These are phyloP conservation scores for Metallyticus violacea DNA, from an alignment of 2,888 invertebrate species.

Conservation along the genomic window DNA sequence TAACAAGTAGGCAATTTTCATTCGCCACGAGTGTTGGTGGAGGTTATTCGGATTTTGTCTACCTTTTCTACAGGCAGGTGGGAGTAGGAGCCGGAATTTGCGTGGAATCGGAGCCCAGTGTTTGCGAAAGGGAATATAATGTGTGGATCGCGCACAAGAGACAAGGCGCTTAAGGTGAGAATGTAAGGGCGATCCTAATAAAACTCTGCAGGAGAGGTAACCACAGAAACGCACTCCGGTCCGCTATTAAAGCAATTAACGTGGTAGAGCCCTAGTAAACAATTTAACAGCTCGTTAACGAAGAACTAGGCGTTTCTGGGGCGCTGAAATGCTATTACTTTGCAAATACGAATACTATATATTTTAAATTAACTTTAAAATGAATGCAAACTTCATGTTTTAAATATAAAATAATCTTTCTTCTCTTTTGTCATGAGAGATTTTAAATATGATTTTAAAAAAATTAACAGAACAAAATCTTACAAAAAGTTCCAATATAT, in stretches of 20 bases:
- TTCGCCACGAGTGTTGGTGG: neutral
- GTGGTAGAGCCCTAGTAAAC: neutral
- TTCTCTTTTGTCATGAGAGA: no score
- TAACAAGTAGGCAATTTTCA: neutral
- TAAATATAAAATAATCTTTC: no score
- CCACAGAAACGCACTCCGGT: neutral
- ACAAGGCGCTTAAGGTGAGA: neutral
- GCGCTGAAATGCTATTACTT: neutral
- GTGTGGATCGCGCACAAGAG: neutral
- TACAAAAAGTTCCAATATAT: no score
- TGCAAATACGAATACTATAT: neutral
- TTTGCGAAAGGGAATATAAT: no score
- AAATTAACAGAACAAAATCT: no score
- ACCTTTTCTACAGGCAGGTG: neutral
- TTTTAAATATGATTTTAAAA: no score
- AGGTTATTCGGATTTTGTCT: neutral
- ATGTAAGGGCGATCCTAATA: neutral
- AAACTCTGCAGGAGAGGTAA: neutral
- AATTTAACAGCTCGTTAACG: neutral
- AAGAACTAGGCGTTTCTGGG: neutral
- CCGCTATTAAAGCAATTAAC: neutral
- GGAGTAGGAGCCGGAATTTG: no score
- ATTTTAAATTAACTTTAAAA: neutral
- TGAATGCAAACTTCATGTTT: no score
- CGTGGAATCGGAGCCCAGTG: no score